These are phyloP conservation scores for Cirrhinus molitorella DNA, from an alignment of 2,797 vertebrate species.

Conservation along the genomic window DNA sequence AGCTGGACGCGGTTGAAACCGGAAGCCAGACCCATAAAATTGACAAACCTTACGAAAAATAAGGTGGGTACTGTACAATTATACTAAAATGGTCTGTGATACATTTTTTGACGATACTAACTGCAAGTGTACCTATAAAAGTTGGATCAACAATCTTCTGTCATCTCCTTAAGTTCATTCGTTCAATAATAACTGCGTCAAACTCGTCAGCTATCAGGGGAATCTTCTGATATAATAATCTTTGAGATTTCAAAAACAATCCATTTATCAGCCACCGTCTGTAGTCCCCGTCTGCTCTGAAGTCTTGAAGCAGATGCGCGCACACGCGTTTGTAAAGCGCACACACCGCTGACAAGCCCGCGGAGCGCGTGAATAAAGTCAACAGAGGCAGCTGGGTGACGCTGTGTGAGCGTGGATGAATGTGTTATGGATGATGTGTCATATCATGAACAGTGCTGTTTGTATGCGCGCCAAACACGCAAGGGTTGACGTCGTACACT, in stretches of 20 bases:
- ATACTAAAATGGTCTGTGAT: background rate
- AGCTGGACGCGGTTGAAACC: no score
- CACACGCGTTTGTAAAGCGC: background rate
- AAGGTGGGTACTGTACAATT: background rate
- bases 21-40: no score
- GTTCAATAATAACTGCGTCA: slow-evolving; percentile 57
- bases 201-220: slow-evolving; percentile 64
- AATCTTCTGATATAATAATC: slow-evolving; percentile 73
- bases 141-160: background rate
- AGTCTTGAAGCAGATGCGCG: slow-evolving; percentile 22
- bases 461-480: slow-evolving; percentile 67
- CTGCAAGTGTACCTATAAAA: slow-evolving; percentile 10
- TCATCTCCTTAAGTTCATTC: background rate
- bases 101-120: background rate
- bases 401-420: slow-evolving; percentile 68
- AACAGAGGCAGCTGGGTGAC: slow-evolving; percentile 62
- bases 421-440: slow-evolving; percentile 59
- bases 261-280: slow-evolving; percentile 77
- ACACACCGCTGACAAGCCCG: background rate
- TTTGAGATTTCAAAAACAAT: slow-evolving; percentile 72
- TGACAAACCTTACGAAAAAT: no score
- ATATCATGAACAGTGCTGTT: slow-evolving; percentile 63
- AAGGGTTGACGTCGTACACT: slow-evolving; percentile 62
- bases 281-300: slow-evolving; percentile 74
- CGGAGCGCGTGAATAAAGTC: slow-evolving; percentile 29